Base-by-base conservation (phyloP, 2,113 vertebrate species). In the Hemiprocne comata region DNA sequence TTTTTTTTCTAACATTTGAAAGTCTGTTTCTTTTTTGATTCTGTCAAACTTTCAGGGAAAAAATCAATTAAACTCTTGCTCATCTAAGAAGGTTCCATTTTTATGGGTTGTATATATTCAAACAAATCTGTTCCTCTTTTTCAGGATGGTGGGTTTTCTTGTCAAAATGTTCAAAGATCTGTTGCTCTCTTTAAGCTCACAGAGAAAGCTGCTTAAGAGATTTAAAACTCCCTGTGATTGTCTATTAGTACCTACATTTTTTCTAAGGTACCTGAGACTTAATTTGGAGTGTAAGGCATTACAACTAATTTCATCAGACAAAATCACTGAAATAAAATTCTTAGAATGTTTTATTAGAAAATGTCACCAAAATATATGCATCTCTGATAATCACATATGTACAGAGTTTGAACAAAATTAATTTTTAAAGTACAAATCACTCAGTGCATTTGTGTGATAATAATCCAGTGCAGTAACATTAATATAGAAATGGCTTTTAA, bases 101-200 rank as follows among this genome's bases (percentile, higher is more conserved):
- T 80, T 50, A 74, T 84, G 61, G 50, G 28, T 90, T 96, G 71
- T 94, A 93, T 91, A 95, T 66, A 92, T 95, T 95, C 93, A 97
- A 98, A 98, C 96, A 98, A 97, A 98, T 98, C 97, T 98, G 97
- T 97, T 96, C 83, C 38, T 97, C 44, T 95, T 70, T 95, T 97
- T 93, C 85, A 95, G 94, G 65, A 91, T 67, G 70, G 61, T 97
- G 29, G 78, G 44, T 96, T 97, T 95, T 91, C 95, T 96, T 97
- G 94, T 94, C 95, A 92, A 97, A 98, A 97, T 95, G 93, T 84
- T 95, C 74, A 85, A 95, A 94, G 91, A 95, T 91, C 34, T 86
- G 61, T 92, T 98, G 97, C 83, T 97, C 96, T 96, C 93, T 97
- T 97, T 94, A 94, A 89, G 77, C 18, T 84, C 48, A 38, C 24